Evolutionary conservation across 1,140 invertebrate species (phyloP).

Genomic region (Helicorthomorpha holstii): DNA sequence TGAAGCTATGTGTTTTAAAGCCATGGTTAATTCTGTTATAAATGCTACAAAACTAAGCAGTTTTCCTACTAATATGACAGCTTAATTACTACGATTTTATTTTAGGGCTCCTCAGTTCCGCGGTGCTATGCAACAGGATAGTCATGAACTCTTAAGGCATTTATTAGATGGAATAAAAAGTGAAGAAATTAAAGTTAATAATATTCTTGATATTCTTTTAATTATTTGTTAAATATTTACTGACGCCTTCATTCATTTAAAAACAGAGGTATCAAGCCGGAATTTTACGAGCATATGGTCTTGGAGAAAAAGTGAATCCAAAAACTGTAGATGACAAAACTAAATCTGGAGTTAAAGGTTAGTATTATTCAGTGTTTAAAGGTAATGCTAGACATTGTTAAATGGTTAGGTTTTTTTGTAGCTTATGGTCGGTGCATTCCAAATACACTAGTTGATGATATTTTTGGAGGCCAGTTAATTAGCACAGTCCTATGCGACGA

Average conservation of each 20-base stretch:
- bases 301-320: constrained; percentile 44
- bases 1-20: no score
- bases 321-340: constrained; percentile 51
- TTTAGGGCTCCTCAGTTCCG: constrained; percentile 53
- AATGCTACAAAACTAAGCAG: neutral
- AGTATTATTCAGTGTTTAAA: constrained; percentile 5
- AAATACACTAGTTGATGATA: constrained; percentile 61
- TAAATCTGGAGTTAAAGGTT: constrained; percentile 42
- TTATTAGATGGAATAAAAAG: constrained; percentile 62
- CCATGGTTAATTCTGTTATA: neutral
- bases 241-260: constrained; percentile 6
- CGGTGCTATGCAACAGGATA: constrained; percentile 89
- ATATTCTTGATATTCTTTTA: constrained; percentile 4
- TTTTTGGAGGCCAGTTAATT: constrained; percentile 75
- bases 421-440: constrained; percentile 62
- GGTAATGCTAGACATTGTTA: neutral
- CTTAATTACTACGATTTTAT: no score
- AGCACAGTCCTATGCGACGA: constrained; percentile 78
- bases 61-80: no score
- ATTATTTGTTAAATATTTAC: constrained; percentile 7
- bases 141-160: constrained; percentile 81
- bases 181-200: constrained; percentile 33
- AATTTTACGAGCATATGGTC: constrained; percentile 49
- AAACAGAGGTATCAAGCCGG: constrained; percentile 55
- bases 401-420: constrained; percentile 14